Conservation (phyloP, 2,797 vertebrate species). For the Lithobates pipiens region DNA sequence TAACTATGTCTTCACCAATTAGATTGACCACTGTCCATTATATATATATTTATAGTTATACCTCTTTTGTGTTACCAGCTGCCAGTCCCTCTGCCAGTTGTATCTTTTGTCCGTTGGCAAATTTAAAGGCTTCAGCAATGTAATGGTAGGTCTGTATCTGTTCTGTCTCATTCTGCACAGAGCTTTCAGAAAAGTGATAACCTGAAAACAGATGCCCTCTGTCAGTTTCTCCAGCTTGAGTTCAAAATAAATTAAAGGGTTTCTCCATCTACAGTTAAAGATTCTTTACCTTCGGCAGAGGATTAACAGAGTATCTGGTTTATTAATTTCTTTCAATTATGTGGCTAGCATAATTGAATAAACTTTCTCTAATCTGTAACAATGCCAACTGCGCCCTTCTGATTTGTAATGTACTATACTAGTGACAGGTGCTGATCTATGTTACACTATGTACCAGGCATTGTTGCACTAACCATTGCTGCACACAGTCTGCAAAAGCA, state of each 20-base stretch:
- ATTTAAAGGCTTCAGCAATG: slow-evolving; percentile 86
- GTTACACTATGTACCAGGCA: neutral
- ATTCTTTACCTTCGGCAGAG: neutral
- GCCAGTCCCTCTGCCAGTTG: slow-evolving; percentile 76
- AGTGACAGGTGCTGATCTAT: too few relatives aligned
- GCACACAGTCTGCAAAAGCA: neutral
- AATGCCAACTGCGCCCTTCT: neutral
- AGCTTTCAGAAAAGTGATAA: slow-evolving; percentile 74
- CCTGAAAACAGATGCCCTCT: slow-evolving; percentile 67
- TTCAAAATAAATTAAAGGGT: neutral
- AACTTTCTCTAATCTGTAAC: neutral
- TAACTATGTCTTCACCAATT: neutral
- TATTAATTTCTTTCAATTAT: neutral
- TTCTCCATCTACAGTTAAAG: neutral
- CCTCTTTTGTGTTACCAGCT: slow-evolving; percentile 66
- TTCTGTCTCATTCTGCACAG: slow-evolving; percentile 66
- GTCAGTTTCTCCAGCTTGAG: neutral
- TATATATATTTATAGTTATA: slow-evolving; percentile 12
- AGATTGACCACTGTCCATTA: too few relatives aligned
- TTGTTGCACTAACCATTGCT: neutral
- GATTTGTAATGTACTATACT: too few relatives aligned
- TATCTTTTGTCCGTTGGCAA: slow-evolving; percentile 80
- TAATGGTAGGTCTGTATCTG: slow-evolving; percentile 78
- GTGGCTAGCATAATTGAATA: neutral
- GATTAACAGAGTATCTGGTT: too few relatives aligned